phyloP scores from a whole-genome alignment of 2,113 vertebrate genomes.

The Gobio gobio region DNA sequence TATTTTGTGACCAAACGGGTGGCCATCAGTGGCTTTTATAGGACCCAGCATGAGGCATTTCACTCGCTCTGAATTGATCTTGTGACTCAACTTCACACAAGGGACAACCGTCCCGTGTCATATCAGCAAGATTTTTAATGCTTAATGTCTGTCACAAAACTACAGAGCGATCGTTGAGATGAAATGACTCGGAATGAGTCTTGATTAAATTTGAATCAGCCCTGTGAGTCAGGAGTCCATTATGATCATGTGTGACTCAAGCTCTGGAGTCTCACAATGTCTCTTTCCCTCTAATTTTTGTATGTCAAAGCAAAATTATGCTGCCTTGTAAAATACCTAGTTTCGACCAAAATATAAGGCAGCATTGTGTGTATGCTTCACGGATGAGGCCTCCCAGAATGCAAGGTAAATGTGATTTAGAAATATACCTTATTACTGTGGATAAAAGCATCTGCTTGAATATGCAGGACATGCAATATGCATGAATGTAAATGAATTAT shows the following conservation, averaged over 20 bases:
- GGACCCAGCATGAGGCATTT: background rate
- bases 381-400: background rate
- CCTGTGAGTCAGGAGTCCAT: background rate
- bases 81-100: background rate
- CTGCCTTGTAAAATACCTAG: background rate
- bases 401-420: background rate
- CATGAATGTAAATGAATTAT: background rate
- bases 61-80: background rate
- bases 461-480: background rate
- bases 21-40: background rate
- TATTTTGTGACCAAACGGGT: slow-evolving; percentile 21
- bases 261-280: background rate
- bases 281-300: background rate
- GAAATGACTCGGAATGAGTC: background rate
- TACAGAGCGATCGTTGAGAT: background rate
- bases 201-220: slow-evolving; percentile 10
- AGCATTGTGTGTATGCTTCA: background rate
- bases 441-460: background rate
- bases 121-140: background rate
- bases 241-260: background rate
- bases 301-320: background rate
- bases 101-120: background rate
- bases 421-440: background rate
- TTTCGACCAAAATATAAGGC: background rate
- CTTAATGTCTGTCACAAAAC: slow-evolving; percentile 20